A percentile compares a stretch with the other conserved stretches of the same genome.
These are phyloP conservation scores for Aulostomus chinensis DNA, from an alignment of 2,797 vertebrate genomes.

Conservation along the genomic window DNA sequence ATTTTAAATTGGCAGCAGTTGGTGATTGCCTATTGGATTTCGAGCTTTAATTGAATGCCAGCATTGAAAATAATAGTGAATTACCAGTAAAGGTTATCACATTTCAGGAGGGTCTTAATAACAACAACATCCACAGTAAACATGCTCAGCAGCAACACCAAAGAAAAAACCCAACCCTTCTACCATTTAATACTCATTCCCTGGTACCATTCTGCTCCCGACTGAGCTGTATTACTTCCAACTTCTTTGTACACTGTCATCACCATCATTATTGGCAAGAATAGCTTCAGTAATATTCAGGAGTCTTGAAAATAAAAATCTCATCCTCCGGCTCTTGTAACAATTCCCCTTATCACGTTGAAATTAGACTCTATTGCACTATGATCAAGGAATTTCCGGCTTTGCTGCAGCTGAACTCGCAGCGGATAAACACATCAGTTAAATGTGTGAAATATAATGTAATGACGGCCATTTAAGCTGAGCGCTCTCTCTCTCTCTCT, in stretches of 20 bases:
- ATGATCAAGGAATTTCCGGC: background rate
- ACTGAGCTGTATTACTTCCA: slow-evolving; percentile 45
- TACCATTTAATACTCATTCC: slow-evolving; percentile 43
- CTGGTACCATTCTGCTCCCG: slow-evolving; percentile 11
- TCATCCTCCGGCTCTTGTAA: slow-evolving; percentile 8
- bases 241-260: slow-evolving; percentile 29
- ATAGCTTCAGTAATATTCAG: slow-evolving; percentile 21
- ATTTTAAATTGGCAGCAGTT: background rate
- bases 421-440: slow-evolving; percentile 18
- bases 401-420: background rate
- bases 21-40: slow-evolving; percentile 8
- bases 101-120: slow-evolving; percentile 12
- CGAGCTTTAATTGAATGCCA: slow-evolving; percentile 3
- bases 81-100: slow-evolving; percentile 18
- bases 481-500: slow-evolving; percentile 29
- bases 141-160: background rate
- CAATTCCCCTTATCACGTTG: background rate
- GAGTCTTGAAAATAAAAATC: slow-evolving; percentile 23
- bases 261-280: slow-evolving; percentile 27
- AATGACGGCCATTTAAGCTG: slow-evolving; percentile 35
- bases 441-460: slow-evolving; percentile 24
- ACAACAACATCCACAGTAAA: slow-evolving; percentile 22
- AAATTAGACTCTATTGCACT: slow-evolving; percentile 3
- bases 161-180: slow-evolving; percentile 17
- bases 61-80: background rate